phyloP scores from a whole-genome alignment of 2,113 vertebrate genomes.

The Danionella cerebrum region DNA sequence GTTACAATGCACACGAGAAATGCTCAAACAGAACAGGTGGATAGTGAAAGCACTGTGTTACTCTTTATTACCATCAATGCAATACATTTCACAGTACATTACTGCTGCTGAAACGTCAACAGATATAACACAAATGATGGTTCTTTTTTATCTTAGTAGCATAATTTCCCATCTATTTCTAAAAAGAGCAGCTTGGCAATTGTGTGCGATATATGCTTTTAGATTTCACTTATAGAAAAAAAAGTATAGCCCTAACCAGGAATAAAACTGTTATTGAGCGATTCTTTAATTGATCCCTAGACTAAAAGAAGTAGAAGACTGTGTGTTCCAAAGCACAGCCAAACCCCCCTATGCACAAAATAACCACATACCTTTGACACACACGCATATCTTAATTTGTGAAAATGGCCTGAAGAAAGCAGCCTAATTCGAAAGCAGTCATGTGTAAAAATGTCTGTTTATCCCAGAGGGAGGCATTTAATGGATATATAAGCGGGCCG shows the following conservation, averaged over 20 bases:
- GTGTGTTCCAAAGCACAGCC: background rate
- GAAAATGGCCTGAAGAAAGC: constrained; percentile 29
- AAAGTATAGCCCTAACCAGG: background rate
- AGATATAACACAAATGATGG: no score
- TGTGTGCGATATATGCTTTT: background rate
- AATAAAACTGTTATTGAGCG: background rate
- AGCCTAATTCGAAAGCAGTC: constrained; percentile 18
- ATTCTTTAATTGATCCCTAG: constrained; percentile 9
- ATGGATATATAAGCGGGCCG: constrained; percentile 15
- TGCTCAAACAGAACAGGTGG: no score
- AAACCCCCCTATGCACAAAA: constrained; percentile 14
- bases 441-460: constrained; percentile 37
- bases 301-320: background rate
- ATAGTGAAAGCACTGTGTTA: no score
- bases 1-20: no score
- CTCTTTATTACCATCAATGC: no score
- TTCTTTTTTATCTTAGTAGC: no score
- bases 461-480: constrained; percentile 13
- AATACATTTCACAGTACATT: no score
- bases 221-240: background rate
- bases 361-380: constrained; percentile 14
- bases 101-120: no score
- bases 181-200: background rate
- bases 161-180: background rate
- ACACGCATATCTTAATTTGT: constrained; percentile 11